A percentile compares a stretch with the other conserved stretches of the same genome.
These are phyloP conservation scores for Phenacoccus solenopsis DNA, from an alignment of 1,140 invertebrate genomes.

Conservation along the genomic window DNA sequence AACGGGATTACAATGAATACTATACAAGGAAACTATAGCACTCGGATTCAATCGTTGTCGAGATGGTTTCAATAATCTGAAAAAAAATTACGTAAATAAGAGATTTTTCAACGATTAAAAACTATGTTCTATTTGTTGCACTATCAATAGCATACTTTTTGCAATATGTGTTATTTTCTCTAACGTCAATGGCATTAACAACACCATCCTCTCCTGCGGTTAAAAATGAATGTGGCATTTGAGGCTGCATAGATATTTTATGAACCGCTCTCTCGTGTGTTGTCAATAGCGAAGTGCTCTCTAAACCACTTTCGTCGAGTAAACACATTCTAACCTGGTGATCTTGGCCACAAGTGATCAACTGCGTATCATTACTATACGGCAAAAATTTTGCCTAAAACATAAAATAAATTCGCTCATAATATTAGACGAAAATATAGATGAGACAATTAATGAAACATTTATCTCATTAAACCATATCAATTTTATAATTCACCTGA, in stretches of 20 bases:
- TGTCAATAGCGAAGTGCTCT: conserved; percentile 45
- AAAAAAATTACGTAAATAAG: neutral
- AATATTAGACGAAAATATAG: conserved; percentile 1
- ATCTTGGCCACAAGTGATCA: conserved; percentile 78
- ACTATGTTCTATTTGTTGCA: too few species aligned
- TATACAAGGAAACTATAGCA: conserved; percentile 49
- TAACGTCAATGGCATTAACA: conserved; percentile 68
- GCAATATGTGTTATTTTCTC: conserved; percentile 39
- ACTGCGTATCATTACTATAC: conserved; percentile 56
- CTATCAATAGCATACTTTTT: conserved; percentile 37
- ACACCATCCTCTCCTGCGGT: conserved; percentile 80
- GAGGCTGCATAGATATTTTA: conserved; percentile 58
- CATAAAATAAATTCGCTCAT: neutral
- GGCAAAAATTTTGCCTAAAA: conserved; percentile 53
- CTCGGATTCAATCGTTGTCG: neutral
- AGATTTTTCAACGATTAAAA: neutral
- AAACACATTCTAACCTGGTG: conserved; percentile 61
- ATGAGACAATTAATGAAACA: neutral
- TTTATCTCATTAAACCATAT: conserved; percentile 7
- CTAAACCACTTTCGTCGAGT: conserved; percentile 38
- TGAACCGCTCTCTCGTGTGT: conserved; percentile 60
- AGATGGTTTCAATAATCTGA: conserved; percentile 10
- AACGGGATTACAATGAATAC: conserved; percentile 70
- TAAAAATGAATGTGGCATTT: conserved; percentile 63
- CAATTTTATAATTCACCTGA: conserved; percentile 47